Evolutionary conservation across 2,888 invertebrate species (phyloP).

Genomic region (Nudaria mundana): DNA sequence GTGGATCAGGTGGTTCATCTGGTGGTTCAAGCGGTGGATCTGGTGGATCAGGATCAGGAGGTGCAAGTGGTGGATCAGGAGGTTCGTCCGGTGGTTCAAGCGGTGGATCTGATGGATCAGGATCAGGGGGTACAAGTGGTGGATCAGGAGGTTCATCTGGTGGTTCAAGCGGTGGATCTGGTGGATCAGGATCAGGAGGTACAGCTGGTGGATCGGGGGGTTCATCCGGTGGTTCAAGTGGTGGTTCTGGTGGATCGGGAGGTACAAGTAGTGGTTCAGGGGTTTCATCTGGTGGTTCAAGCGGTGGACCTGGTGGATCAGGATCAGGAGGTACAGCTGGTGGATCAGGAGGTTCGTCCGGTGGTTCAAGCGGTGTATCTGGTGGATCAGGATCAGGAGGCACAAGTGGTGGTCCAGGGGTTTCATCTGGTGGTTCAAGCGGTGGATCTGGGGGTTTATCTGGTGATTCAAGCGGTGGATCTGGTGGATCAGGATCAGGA

Average conservation of each 20-base stretch:
- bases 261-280: neutral
- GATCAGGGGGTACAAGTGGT: neutral
- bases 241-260: neutral
- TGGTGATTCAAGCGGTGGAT: too few relatives aligned
- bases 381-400: neutral
- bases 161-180: neutral
- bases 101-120: neutral
- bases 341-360: constrained; percentile 41
- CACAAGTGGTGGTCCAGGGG: neutral
- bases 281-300: constrained; percentile 9
- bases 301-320: constrained; percentile 37
- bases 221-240: neutral
- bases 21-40: constrained; percentile 33
- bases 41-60: constrained; percentile 33
- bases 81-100: constrained; percentile 1
- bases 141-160: neutral
- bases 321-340: constrained; percentile 36
- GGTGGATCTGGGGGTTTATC: neutral
- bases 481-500: neutral
- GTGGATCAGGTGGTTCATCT: neutral
- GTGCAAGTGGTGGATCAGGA: constrained; percentile 48
- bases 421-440: neutral
- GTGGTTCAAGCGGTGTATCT: neutral
- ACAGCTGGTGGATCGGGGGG: neutral
- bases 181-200: neutral